Percentiles rank a stretch among this genome's conserved stretches.
Conservation (phyloP, 2,113 vertebrate species). For the Lamprologus sp. region DNA sequence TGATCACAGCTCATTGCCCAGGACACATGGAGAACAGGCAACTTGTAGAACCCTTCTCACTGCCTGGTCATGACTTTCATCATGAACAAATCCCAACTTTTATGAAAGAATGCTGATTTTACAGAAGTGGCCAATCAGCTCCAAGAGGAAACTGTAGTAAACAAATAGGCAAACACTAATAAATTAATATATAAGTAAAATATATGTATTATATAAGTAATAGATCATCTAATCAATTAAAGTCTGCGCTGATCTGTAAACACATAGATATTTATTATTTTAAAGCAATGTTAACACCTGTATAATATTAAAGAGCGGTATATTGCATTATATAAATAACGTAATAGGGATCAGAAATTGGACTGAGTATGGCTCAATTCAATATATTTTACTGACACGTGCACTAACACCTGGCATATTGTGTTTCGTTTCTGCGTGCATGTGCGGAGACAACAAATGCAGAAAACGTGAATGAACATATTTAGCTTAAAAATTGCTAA, state of each 20-base stretch:
- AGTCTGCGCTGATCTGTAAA: not conserved
- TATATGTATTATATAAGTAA: not conserved
- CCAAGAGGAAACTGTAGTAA: not conserved
- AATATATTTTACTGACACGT: not conserved
- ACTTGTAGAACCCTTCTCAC: not conserved
- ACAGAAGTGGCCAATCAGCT: not conserved
- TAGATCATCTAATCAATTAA: not conserved
- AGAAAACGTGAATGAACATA: not conserved
- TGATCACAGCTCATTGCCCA: not conserved
- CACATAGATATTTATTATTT: not conserved
- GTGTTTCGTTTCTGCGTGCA: not conserved
- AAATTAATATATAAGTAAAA: not conserved
- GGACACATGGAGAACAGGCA: not conserved
- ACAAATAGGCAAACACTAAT: not conserved
- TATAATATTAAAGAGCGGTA: not conserved
- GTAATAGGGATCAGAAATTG: not conserved
- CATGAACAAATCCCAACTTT: not conserved
- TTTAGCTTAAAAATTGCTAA: not conserved
- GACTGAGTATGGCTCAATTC: not conserved
- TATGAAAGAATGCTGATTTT: not conserved
- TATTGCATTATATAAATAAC: not conserved
- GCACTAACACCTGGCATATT: not conserved
- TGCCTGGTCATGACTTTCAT: not conserved
- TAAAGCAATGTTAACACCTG: not conserved
- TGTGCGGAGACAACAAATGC: not conserved